phyloP scores from a whole-genome alignment of 2,888 invertebrate genomes.

The Ametastegia equiseti region DNA sequence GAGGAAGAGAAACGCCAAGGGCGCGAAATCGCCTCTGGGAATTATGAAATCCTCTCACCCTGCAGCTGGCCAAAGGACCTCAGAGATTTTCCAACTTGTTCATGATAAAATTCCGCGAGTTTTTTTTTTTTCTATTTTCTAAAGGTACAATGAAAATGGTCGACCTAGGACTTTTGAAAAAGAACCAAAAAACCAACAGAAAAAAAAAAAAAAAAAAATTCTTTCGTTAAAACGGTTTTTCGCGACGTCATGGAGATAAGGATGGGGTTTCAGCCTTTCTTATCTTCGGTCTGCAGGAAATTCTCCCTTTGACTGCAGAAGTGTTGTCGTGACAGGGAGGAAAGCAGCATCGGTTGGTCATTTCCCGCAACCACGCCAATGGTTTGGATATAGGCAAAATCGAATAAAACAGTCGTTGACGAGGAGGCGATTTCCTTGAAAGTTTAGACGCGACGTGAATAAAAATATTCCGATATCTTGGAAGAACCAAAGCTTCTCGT shows the following conservation, averaged over 20 bases:
- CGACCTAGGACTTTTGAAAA: neutral
- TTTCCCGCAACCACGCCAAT: neutral
- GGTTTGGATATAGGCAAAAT: neutral
- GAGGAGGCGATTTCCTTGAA: conserved; percentile 18
- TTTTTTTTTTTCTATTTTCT: neutral
- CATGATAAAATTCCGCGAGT: neutral
- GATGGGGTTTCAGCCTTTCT: neutral
- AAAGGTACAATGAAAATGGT: neutral
- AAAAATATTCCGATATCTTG: conserved; percentile 6
- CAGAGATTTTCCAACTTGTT: neutral
- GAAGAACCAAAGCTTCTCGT: neutral
- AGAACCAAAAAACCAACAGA: neutral
- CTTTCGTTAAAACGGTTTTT: neutral
- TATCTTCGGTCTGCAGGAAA: conserved; percentile 5
- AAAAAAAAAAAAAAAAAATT: neutral
- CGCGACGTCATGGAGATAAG: neutral
- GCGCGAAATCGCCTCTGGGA: conserved; percentile 51
- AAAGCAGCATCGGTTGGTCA: neutral
- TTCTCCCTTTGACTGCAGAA: neutral
- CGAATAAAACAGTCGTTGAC: conserved; percentile 19
- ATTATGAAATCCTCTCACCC: conserved; percentile 27
- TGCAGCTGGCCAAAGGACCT: neutral
- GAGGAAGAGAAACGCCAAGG: conserved; percentile 62
- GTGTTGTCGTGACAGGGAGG: neutral
- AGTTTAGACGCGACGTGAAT: conserved; percentile 14